Conservation (phyloP, 2,888 invertebrate species). For the Acleris cristana region DNA sequence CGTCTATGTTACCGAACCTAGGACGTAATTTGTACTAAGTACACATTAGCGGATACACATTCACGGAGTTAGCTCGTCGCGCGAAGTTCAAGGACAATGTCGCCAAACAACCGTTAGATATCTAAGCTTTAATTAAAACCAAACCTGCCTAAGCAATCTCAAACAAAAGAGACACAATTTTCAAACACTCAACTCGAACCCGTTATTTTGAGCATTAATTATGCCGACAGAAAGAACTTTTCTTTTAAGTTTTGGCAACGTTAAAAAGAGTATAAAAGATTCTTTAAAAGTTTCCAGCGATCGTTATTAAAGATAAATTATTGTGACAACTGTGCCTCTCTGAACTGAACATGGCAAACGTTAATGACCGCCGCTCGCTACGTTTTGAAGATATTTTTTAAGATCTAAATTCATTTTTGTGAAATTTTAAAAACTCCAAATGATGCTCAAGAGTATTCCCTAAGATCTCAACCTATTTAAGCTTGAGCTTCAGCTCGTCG, state of each 20-base stretch:
- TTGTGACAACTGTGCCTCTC: slow-evolving; percentile 26
- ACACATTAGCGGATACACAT: too few relatives aligned
- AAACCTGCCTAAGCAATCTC: too few relatives aligned
- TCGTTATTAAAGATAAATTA: slow-evolving; percentile 31
- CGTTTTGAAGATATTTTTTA: background rate
- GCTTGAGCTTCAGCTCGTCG: background rate
- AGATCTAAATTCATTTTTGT: background rate
- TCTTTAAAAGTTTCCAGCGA: slow-evolving; percentile 23
- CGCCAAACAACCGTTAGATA: too few relatives aligned
- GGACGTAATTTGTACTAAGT: too few relatives aligned
- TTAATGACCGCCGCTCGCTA: slow-evolving; percentile 13
- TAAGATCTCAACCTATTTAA: background rate
- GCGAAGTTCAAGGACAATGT: too few relatives aligned
- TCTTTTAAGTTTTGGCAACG: slow-evolving; percentile 17
- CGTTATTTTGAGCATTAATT: slow-evolving; percentile 20
- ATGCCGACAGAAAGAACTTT: slow-evolving; percentile 15
- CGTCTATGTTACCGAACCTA: too few relatives aligned
- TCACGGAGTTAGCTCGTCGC: too few relatives aligned
- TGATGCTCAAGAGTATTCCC: too few relatives aligned
- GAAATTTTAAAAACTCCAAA: too few relatives aligned
- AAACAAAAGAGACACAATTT: too few relatives aligned
- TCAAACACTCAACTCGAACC: too few relatives aligned
- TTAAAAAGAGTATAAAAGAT: slow-evolving; percentile 21
- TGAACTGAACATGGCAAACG: slow-evolving; percentile 9
- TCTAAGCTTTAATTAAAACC: too few relatives aligned